phyloP scores from a whole-genome alignment of 1,140 invertebrate genomes.

The Drosophila carrolli region DNA sequence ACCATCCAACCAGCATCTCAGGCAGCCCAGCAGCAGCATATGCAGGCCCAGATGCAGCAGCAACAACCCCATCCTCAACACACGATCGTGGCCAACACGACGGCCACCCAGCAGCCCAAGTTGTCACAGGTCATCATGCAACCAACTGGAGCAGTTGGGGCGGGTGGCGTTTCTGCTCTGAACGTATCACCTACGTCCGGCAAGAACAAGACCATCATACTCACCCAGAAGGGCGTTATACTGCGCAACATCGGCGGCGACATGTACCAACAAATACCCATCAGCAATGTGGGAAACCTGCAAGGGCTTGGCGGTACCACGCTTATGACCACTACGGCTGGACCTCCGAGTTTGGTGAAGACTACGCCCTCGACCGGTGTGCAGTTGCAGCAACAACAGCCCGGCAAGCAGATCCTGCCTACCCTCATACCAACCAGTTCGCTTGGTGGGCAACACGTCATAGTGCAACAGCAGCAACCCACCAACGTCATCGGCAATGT shows the following conservation, averaged over 20 bases:
- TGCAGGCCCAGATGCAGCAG: conserved; percentile 80
- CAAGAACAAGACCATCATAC: conserved; percentile 83
- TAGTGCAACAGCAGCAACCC: conserved; percentile 76
- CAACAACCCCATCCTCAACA: conserved; percentile 79
- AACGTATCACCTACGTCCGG: conserved; percentile 64
- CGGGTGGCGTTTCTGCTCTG: conserved; percentile 48
- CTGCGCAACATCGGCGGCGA: conserved; percentile 81
- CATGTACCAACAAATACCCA: conserved; percentile 84
- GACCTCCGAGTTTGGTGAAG: conserved; percentile 79
- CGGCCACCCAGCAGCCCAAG: conserved; percentile 80
- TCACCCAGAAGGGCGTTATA: conserved; percentile 83
- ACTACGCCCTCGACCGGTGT: conserved; percentile 58
- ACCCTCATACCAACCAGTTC: conserved; percentile 81
- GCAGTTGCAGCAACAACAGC: conserved; percentile 56
- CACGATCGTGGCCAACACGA: conserved; percentile 82
- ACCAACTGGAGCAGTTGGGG: conserved; percentile 45
- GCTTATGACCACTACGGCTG: conserved; percentile 75
- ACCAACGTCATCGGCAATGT: conserved; percentile 77
- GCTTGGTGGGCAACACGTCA: conserved; percentile 68
- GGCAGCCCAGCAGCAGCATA: conserved; percentile 79
- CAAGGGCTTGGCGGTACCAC: conserved; percentile 71
- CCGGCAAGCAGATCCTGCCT: conserved; percentile 72
- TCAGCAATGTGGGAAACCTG: conserved; percentile 76
- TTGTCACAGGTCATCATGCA: conserved; percentile 79
- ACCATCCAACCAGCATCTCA: conserved; percentile 84